phyloP scores from a whole-genome alignment of 2,888 invertebrate genomes.

The Bimastos eiseni region DNA sequence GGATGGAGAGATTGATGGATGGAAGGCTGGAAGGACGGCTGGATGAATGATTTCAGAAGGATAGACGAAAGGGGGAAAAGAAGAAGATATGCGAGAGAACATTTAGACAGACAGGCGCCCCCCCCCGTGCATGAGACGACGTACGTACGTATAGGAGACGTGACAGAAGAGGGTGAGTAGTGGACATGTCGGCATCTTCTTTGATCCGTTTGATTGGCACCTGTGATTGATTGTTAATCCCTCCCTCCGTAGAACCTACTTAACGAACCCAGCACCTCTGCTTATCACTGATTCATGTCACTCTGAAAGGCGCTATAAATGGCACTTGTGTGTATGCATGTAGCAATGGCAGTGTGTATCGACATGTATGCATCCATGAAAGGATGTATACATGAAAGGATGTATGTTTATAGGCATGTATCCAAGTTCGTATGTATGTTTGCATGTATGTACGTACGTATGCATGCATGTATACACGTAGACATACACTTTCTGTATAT shows the following conservation, averaged over 20 bases:
- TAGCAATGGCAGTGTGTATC: not conserved
- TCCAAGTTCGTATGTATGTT: no score
- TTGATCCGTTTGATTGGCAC: conserved; percentile 13
- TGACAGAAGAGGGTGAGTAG: not conserved
- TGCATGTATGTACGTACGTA: no score
- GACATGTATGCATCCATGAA: no score
- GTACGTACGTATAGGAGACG: not conserved
- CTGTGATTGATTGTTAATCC: conserved; percentile 13
- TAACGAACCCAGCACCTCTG: not conserved
- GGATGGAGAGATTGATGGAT: not conserved
- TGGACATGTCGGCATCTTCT: not conserved
- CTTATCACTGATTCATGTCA: not conserved
- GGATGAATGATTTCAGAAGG: not conserved
- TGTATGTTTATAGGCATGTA: no score
- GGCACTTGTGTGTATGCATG: not conserved
- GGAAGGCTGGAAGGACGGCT: not conserved
- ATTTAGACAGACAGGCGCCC: not conserved
- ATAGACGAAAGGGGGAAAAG: not conserved
- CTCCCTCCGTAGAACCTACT: not conserved
- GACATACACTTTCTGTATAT: not conserved
- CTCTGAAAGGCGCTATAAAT: not conserved
- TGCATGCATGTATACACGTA: not conserved
- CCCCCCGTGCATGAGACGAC: not conserved
- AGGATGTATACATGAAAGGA: no score
- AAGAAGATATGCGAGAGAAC: not conserved